phyloP scores from a whole-genome alignment of 2,113 vertebrate genomes.

The Kryptolebias marmoratus region DNA sequence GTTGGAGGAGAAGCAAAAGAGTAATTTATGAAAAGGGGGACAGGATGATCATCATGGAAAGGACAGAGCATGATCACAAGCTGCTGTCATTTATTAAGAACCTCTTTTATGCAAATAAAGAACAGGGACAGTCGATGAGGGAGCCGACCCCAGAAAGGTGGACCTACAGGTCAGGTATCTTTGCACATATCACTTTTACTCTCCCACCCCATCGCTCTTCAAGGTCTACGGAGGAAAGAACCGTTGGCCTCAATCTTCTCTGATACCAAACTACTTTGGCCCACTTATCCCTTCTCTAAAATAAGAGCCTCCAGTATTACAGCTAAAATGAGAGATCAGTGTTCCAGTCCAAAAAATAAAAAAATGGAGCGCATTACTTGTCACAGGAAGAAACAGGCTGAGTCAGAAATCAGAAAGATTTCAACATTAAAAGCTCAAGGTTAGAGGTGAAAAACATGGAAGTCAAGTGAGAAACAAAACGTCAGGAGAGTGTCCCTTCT shows the following conservation, averaged over 20 bases:
- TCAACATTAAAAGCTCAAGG: conserved; percentile 1
- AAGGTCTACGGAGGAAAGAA: conserved; percentile 45
- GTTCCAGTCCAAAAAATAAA: neutral
- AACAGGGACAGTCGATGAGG: conserved; percentile 39
- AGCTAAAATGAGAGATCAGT: conserved; percentile 24
- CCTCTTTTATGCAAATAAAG: conserved; percentile 5
- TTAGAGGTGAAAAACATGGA: neutral
- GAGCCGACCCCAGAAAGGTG: conserved; percentile 51
- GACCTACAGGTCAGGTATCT: conserved; percentile 27
- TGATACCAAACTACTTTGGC: conserved; percentile 55
- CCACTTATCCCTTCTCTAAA: conserved; percentile 74
- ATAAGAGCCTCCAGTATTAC: conserved; percentile 45
- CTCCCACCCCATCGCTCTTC: conserved; percentile 23
- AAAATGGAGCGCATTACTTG: neutral
- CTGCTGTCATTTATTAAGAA: conserved; percentile 21
- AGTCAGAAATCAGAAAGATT: conserved; percentile 9
- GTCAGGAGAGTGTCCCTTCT: conserved; percentile 13
- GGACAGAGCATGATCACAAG: neutral
- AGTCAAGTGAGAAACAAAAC: conserved; percentile 14
- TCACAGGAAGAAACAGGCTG: conserved; percentile 6
- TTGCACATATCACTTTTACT: conserved; percentile 13
- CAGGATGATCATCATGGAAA: neutral
- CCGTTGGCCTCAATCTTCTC: conserved; percentile 67
- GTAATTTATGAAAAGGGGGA: too few species aligned
- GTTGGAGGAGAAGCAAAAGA: too few species aligned